phyloP scores from a whole-genome alignment of 1,140 invertebrate species.

The Lanistes nyassanus region DNA sequence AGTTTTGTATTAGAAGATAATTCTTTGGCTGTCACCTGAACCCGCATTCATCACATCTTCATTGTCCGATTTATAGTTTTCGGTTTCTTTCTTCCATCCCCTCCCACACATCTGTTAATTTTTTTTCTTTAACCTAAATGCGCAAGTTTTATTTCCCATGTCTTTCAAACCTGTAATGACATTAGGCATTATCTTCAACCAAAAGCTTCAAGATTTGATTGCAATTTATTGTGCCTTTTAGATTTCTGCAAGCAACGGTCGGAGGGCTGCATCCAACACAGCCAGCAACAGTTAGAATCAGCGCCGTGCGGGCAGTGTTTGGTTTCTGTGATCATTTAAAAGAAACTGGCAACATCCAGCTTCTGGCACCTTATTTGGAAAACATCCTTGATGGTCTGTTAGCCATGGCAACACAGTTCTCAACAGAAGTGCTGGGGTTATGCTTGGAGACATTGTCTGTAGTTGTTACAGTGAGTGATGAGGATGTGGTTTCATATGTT shows the following conservation, averaged over 20 bases:
- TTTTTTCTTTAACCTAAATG: too few relatives aligned
- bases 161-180: too few relatives aligned
- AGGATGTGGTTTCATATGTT: too few relatives aligned
- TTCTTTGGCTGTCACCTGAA: too few relatives aligned
- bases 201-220: too few relatives aligned
- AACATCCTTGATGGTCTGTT: slow-evolving; percentile 70
- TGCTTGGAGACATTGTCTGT: slow-evolving; percentile 77
- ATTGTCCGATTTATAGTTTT: too few relatives aligned
- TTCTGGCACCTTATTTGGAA: slow-evolving; percentile 69
- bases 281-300: slow-evolving; percentile 68
- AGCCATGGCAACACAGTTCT: slow-evolving; percentile 69
- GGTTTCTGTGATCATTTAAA: slow-evolving; percentile 73
- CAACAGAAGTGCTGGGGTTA: slow-evolving; percentile 74
- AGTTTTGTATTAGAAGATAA: too few relatives aligned
- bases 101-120: too few relatives aligned
- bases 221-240: slow-evolving; percentile 46
- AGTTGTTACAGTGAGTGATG: slow-evolving; percentile 74
- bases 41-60: too few relatives aligned
- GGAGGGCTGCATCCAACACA: slow-evolving; percentile 73
- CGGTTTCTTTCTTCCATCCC: too few relatives aligned
- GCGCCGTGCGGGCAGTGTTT: slow-evolving; percentile 67
- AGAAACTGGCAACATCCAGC: slow-evolving; percentile 57
- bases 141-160: too few relatives aligned
- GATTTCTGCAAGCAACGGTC: slow-evolving; percentile 75
- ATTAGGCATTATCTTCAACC: too few relatives aligned